phyloP scores from a whole-genome alignment of 2,797 vertebrate genomes.

The Malurus leucopterus region DNA sequence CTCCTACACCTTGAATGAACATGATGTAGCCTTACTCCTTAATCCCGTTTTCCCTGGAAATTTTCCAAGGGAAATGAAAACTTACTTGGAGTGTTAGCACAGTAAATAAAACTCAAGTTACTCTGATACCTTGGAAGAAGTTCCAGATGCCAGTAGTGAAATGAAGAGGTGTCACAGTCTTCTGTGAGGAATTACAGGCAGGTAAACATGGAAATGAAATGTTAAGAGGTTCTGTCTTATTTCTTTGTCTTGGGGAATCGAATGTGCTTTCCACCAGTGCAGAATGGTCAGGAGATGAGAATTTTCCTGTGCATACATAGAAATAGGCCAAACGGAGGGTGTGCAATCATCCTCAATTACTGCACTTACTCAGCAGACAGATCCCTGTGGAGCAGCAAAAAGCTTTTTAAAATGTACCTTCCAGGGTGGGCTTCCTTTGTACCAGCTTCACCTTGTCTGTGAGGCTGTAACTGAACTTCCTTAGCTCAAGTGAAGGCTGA shows the following conservation, averaged over 20 bases:
- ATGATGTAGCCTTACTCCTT: neutral
- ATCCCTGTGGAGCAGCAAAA: neutral
- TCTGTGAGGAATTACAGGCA: neutral
- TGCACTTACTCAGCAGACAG: neutral
- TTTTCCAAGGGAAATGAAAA: slow-evolving; percentile 27
- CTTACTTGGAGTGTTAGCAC: neutral
- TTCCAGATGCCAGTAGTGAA: neutral
- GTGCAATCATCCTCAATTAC: slow-evolving; percentile 25
- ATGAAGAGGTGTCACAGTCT: neutral
- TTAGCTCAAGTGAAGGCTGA: neutral
- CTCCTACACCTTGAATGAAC: neutral
- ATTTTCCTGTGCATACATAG: neutral
- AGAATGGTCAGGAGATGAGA: neutral
- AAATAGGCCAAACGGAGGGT: neutral
- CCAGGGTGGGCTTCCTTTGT: neutral
- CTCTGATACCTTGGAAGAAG: neutral
- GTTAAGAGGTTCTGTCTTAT: neutral
- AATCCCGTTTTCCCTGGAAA: slow-evolving; percentile 28
- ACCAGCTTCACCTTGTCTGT: neutral
- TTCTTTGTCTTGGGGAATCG: neutral
- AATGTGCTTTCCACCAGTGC: neutral
- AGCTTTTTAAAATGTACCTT: neutral
- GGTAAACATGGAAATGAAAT: neutral
- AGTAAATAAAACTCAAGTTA: slow-evolving; percentile 22
- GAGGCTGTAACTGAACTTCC: neutral